A percentile compares a stretch with the other conserved stretches of the same genome.
Conservation (phyloP, 2,888 invertebrate species). For the Emesis furor region DNA sequence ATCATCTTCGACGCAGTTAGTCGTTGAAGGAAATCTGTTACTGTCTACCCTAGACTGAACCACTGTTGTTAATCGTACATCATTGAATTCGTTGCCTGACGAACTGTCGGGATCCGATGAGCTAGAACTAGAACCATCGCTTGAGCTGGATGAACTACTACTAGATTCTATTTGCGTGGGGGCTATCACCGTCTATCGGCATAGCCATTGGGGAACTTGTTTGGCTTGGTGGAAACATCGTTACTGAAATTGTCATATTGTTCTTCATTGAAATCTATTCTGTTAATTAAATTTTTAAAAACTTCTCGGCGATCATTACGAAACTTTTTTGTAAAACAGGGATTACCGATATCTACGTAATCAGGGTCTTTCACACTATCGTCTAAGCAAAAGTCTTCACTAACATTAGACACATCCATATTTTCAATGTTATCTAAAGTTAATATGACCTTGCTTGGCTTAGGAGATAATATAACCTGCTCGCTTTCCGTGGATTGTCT, state of each 20-base stretch:
- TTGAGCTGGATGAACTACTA: neutral
- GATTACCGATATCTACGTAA: neutral
- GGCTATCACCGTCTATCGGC: neutral
- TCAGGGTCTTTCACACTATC: slow-evolving; percentile 10
- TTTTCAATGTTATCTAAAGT: neutral
- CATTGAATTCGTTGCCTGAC: neutral
- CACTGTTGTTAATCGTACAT: slow-evolving; percentile 3
- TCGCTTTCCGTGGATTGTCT: neutral
- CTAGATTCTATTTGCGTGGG: neutral
- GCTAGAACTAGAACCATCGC: neutral
- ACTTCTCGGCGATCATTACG: neutral
- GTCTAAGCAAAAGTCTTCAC: neutral
- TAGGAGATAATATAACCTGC: neutral
- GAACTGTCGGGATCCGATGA: slow-evolving; percentile 14
- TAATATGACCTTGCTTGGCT: neutral
- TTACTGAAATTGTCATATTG: neutral
- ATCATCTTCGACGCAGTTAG: neutral
- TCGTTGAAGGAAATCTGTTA: neutral
- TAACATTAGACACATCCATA: neutral
- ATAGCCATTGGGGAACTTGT: neutral
- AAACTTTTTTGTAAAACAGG: neutral
- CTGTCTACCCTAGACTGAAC: slow-evolving; percentile 9
- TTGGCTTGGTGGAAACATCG: neutral
- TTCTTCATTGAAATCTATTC: neutral
- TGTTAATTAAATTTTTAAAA: neutral